Evolutionary conservation across 1,140 invertebrate genomes (phyloP).

Genomic region (Spodoptera frugiperda): DNA sequence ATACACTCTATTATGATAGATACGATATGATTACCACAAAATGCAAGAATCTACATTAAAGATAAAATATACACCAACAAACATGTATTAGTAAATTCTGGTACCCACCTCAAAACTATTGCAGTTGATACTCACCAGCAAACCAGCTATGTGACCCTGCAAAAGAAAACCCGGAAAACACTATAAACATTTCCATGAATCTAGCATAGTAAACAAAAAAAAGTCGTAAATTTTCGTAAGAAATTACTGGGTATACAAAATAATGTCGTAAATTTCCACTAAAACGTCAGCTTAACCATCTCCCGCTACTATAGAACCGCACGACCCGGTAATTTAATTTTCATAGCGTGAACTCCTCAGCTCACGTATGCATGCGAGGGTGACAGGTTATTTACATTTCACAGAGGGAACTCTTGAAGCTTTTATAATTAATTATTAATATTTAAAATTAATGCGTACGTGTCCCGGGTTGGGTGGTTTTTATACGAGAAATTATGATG

Average conservation of each 20-base stretch:
- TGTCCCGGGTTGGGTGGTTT: not conserved
- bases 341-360: slow-evolving; percentile 26
- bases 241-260: no score
- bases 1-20: no score
- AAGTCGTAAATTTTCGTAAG: no score
- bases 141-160: no score
- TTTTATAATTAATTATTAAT: slow-evolving; percentile 36
- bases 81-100: no score
- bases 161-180: no score
- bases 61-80: no score
- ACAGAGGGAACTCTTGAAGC: slow-evolving; percentile 12
- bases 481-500: not conserved
- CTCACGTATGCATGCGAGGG: slow-evolving; percentile 28
- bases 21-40: no score
- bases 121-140: no score
- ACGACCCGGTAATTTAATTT: slow-evolving; percentile 41
- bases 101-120: no score
- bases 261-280: slow-evolving; percentile 12
- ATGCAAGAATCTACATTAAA: no score
- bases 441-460: not conserved
- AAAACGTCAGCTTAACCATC: slow-evolving; percentile 15
- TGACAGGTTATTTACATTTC: slow-evolving; percentile 46
- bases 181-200: not conserved
- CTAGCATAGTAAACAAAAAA: no score
- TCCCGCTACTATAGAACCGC: slow-evolving; percentile 7